Evolutionary conservation across 2,113 vertebrate genomes (phyloP), one percentile per base, ranked within the genome.

Genomic region (Puffinus mauretanicus): DNA sequence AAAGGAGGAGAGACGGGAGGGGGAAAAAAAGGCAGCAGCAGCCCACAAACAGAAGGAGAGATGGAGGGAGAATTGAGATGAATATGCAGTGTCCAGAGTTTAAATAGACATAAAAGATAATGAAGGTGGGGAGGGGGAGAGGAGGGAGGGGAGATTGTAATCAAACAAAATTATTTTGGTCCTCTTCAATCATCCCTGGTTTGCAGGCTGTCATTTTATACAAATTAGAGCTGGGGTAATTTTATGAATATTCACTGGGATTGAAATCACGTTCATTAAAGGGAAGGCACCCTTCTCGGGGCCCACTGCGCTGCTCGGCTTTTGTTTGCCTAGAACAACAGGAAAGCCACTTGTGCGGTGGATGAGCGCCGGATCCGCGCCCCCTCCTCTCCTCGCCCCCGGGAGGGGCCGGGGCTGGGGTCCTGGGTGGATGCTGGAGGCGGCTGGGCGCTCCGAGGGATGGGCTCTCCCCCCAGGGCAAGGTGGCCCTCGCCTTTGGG

Each of bases 221-320:
- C 97, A 98, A 98, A 98, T 98, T 97, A 98, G 97, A 98, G 96
- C 96, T 11, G 60, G 90, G 96, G 96, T 98, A 98, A 98, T 98
- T 96, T 98, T 98, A 98, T 98, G 98, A 98, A 98, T 98, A 98
- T 98, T 98, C 98, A 98, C 98, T 98, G 96, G 97, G 98, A 96
- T 95, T 97, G 97, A 98, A 98, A 98, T 98, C 84, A 70, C 18
- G 72, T 98, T 98, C 96, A 97, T 98, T 98, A 97, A 85, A 97
- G 94, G 91, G 94, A 98, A 96, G 95, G 95, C 94, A 94, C 83
- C 89, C 92, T 97, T 97, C 96, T 86, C 52, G 67, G 96, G 96
- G 96, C 96, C 96, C 93, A 72, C 88, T 82, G 96, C 3, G 76
- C 87, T 2, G 52, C 93, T 87, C 20, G 76, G 61, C 97, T 97